A percentile compares a stretch with the other conserved stretches of the same genome.
These are phyloP conservation scores for Ciconia boyciana DNA, from an alignment of 2,113 vertebrate genomes.

Conservation along the genomic window DNA sequence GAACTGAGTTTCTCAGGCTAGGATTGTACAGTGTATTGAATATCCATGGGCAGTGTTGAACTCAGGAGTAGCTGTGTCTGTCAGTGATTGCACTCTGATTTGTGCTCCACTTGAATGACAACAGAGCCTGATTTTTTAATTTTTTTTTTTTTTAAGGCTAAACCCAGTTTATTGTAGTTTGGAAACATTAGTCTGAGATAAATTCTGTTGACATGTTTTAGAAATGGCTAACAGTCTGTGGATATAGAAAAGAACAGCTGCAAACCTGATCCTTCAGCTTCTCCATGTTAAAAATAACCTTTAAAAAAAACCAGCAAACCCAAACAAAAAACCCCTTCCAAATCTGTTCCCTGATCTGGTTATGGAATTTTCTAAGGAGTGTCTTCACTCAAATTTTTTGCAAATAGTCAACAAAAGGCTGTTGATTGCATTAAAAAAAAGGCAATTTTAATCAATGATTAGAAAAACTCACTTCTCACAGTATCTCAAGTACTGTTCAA, in stretches of 20 bases:
- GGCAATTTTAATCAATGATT: neutral
- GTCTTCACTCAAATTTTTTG: neutral
- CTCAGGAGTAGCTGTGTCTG: neutral
- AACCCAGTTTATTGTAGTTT: neutral
- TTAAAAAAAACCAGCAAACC: neutral
- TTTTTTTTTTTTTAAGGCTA: neutral
- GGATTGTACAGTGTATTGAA: neutral
- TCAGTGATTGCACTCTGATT: neutral
- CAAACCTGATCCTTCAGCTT: neutral
- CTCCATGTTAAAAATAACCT: neutral
- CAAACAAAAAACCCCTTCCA: neutral
- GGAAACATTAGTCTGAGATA: neutral
- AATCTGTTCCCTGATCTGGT: neutral
- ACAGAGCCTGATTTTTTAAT: neutral
- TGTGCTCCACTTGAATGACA: neutral
- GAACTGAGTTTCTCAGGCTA: neutral
- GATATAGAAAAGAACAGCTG: neutral
- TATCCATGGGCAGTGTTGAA: neutral
- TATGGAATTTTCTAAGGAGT: neutral
- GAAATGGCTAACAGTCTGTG: neutral
- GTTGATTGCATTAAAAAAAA: neutral
- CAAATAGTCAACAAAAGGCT: neutral
- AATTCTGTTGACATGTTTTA: neutral
- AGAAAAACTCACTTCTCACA: neutral
- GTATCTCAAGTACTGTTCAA: neutral